A percentile compares a stretch with the other conserved stretches of the same genome.
Conservation (phyloP, 2,797 vertebrate genomes). For the Sciurus vulgaris region DNA sequence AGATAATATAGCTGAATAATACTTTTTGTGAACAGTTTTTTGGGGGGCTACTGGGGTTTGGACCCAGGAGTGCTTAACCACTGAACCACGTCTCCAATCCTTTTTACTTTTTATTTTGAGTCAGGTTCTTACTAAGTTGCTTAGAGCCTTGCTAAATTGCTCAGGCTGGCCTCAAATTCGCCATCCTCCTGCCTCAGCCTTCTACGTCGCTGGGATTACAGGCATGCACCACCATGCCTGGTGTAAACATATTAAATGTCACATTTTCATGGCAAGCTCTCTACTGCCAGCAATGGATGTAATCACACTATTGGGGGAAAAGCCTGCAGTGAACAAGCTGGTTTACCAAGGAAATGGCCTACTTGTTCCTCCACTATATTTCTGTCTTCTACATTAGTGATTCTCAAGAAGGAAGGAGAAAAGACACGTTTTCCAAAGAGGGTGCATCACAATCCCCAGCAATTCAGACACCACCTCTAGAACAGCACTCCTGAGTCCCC, state of each 20-base stretch:
- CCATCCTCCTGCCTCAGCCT: too few relatives aligned
- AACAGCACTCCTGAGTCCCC: not conserved
- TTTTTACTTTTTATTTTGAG: too few relatives aligned
- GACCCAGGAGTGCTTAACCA: too few relatives aligned
- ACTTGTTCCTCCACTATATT: not conserved
- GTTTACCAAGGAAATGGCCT: not conserved
- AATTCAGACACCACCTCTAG: not conserved
- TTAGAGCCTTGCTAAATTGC: too few relatives aligned
- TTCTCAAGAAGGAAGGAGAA: not conserved
- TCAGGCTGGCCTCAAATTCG: too few relatives aligned
- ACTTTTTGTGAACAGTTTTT: not conserved
- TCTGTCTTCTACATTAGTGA: not conserved
- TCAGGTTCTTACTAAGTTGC: too few relatives aligned
- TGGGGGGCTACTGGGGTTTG: too few relatives aligned
- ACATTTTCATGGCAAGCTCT: not conserved
- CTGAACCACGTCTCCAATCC: too few relatives aligned
- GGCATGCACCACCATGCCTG: too few relatives aligned
- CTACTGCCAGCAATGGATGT: not conserved
- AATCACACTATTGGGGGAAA: not conserved
- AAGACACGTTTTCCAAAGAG: not conserved
- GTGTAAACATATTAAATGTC: not conserved
- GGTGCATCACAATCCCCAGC: not conserved
- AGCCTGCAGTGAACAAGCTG: not conserved
- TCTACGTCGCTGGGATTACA: too few relatives aligned
- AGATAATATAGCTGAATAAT: not conserved